Conservation (phyloP, 2,888 invertebrate species). For the Andrena marginata region DNA sequence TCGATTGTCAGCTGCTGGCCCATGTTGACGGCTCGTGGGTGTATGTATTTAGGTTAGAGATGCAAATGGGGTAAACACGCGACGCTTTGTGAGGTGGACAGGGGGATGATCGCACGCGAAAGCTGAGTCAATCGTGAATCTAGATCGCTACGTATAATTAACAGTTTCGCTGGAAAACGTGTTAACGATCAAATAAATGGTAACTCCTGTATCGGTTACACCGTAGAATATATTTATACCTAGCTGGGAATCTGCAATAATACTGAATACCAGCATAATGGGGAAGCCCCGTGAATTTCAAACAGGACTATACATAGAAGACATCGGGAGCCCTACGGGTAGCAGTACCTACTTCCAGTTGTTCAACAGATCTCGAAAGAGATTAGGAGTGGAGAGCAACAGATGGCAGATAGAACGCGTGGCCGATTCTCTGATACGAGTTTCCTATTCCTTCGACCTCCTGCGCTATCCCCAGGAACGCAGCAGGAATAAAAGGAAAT, state of each 20-base stretch:
- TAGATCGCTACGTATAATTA: no score
- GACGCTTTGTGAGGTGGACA: no score
- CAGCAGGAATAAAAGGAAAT: slow-evolving; percentile 1
- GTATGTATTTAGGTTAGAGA: no score
- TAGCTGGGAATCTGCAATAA: slow-evolving; percentile 8
- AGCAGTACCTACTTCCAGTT: slow-evolving; percentile 44
- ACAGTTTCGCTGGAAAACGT: no score
- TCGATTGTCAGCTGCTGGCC: neutral
- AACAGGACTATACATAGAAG: slow-evolving; percentile 4
- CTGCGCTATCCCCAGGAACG: neutral
- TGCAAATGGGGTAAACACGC: neutral
- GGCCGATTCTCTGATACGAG: slow-evolving; percentile 65
- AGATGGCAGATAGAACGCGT: slow-evolving; percentile 78
- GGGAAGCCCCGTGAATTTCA: slow-evolving; percentile 36
- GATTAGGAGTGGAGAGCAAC: slow-evolving; percentile 72
- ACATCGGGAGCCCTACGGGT: slow-evolving; percentile 8
- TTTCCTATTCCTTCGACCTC: slow-evolving; percentile 47
- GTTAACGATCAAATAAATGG: neutral
- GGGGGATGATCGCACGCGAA: no score
- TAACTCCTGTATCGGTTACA: neutral
- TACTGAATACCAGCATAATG: slow-evolving; percentile 7
- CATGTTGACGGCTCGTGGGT: no score
- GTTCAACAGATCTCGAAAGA: slow-evolving; percentile 49
- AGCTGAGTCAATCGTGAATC: no score
- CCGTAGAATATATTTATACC: neutral